Evolutionary conservation across 1,140 invertebrate genomes (phyloP), one percentile per base, ranked within the genome.

Genomic region (Brachionus asplanchnoidis): DNA sequence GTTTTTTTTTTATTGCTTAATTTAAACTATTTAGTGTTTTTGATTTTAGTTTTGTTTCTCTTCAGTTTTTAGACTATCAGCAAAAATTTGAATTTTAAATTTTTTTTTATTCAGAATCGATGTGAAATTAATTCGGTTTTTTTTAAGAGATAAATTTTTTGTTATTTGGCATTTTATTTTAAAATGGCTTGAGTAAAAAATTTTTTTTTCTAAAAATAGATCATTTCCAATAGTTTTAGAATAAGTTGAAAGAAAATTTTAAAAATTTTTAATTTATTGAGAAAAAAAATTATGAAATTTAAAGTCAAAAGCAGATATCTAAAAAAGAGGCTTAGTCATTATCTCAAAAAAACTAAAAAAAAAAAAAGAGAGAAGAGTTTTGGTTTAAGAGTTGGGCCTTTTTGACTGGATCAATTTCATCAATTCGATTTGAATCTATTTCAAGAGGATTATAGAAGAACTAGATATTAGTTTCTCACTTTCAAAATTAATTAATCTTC

Each of bases 401-500:
- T 56, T 40, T n/a, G 20, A 68, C 44, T 44, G 17, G 68, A 73
- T 73, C 42, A 36, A 73, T 40, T 73, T 73, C 68, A 40, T 44
- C 4, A 14, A 46, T 46, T 32, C 36, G 26, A 36, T 70, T 70
- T 70, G 14, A 36, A 70, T n/a, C 26, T 32, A 70, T 32, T 36
- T 40, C 32, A 73, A 36, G 40, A 36, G 65, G 65, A 68, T 68
- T 68, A 68, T 68, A 32, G 32, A 7, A 1, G n/a, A 73, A 73
- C 17, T 73, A 6, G 68, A 73, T 73, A 73, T 73, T 40, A 42
- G 32, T 73, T 73, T 73, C 68, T 73, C 68, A 44, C 68, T 73
- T 73, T 73, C 68, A 73, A 73, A 44, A 73, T 73, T 40, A 73
- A 73, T 73, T 73, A 73, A 73, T 73, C 68, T 73, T 73, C 68